phyloP scores from a whole-genome alignment of 64 coral and sea anemone genomes.

The Pocillopora verrucosa region DNA sequence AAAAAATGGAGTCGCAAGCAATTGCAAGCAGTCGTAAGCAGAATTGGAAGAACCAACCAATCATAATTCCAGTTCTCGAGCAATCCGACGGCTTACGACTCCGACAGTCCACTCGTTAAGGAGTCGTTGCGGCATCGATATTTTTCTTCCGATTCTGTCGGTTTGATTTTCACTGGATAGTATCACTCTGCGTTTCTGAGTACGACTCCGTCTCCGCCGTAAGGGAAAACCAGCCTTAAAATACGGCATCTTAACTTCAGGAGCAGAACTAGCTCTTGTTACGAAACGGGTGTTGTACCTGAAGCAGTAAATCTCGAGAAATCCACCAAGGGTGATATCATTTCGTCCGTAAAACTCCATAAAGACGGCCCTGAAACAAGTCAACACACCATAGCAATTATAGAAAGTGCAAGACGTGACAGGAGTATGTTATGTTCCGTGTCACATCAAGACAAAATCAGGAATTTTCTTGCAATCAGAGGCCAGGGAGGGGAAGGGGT shows the following conservation, averaged over 20 bases:
- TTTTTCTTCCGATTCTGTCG: no score
- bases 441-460: neutral
- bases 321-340: conserved; percentile 95
- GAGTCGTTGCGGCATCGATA: no score
- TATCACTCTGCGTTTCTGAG: no score
- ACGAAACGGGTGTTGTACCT: conserved; percentile 44
- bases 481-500: no score
- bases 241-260: neutral
- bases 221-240: neutral
- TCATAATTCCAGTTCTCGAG: no score
- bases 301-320: conserved; percentile 98
- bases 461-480: neutral
- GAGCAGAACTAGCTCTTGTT: neutral
- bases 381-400: neutral
- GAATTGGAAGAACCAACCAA: no score
- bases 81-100: no score
- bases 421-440: neutral
- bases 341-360: conserved; percentile 99
- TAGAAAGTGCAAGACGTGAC: neutral
- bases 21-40: no score
- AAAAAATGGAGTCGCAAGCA: no score
- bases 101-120: no score
- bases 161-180: no score
- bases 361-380: conserved; percentile 85
- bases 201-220: no score